A percentile compares a stretch with the other conserved stretches of the same genome.
phyloP scores from a whole-genome alignment of 1,140 invertebrate genomes.

The Drosophila takahashii region DNA sequence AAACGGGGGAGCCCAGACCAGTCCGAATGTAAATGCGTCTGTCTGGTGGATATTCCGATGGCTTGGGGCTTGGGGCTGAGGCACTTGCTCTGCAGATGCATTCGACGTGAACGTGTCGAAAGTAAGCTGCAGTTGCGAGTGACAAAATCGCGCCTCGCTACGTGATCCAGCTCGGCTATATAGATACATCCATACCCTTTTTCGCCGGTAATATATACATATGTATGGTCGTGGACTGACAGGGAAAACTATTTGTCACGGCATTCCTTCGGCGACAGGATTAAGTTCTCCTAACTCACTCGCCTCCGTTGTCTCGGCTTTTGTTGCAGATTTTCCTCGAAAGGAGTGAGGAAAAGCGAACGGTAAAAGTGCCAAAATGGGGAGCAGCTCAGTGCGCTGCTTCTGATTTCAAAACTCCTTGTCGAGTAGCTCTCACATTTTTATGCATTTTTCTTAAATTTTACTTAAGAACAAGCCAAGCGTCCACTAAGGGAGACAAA shows the following conservation, averaged over 20 bases:
- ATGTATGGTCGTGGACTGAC: slow-evolving; percentile 23
- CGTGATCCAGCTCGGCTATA: slow-evolving; percentile 48
- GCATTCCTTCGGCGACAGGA: slow-evolving; percentile 69
- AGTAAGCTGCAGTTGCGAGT: slow-evolving; percentile 61
- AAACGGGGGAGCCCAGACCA: slow-evolving; percentile 11
- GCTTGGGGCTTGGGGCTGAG: slow-evolving; percentile 13
- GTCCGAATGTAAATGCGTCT: slow-evolving; percentile 57
- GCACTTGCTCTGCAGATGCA: slow-evolving; percentile 59
- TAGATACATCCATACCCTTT: too few relatives aligned
- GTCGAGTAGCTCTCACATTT: not conserved
- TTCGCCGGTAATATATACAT: slow-evolving; percentile 23
- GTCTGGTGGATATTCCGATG: slow-evolving; percentile 17
- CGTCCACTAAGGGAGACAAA: too few relatives aligned
- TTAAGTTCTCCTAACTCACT: slow-evolving; percentile 56
- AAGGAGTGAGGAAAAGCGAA: slow-evolving; percentile 7
- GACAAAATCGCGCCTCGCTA: slow-evolving; percentile 72
- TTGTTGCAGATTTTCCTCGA: slow-evolving; percentile 47
- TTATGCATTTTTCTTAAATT: not conserved
- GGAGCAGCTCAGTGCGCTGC: not conserved
- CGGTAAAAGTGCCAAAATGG: slow-evolving; percentile 36
- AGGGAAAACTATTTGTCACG: slow-evolving; percentile 76
- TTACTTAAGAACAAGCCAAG: not conserved
- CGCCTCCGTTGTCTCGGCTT: slow-evolving; percentile 3
- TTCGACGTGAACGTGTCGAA: slow-evolving; percentile 62
- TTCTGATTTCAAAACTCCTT: slow-evolving; percentile 9